These are phyloP conservation scores for Cavia porcellus DNA, from an alignment of 2,113 vertebrate genomes.

Conservation along the genomic window DNA sequence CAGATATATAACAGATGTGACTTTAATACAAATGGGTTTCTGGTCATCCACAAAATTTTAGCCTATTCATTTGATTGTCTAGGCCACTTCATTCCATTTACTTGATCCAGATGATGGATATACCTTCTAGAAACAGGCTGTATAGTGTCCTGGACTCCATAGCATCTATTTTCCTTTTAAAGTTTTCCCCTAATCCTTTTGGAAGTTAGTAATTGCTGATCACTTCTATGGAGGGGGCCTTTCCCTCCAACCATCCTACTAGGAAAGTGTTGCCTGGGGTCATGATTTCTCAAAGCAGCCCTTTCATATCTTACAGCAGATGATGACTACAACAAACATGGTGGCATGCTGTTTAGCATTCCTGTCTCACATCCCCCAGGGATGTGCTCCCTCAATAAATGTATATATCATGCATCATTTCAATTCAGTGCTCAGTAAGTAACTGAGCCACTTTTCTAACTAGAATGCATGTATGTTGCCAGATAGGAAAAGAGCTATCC, in stretches of 20 bases:
- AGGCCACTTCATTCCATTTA: constrained; percentile 31
- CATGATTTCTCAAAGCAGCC: background rate
- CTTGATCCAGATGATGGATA: background rate
- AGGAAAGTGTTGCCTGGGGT: constrained; percentile 32
- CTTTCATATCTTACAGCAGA: background rate
- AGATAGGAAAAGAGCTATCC: constrained; percentile 19
- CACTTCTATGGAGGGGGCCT: background rate
- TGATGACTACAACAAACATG: background rate
- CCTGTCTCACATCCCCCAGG: background rate
- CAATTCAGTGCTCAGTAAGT: background rate
- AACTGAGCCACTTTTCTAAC: constrained; percentile 32
- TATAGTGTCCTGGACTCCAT: background rate
- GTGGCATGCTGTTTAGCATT: background rate
- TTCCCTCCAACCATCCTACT: background rate
- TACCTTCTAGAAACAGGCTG: constrained; percentile 2
- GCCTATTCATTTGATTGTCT: background rate
- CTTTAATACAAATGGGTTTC: constrained; percentile 44
- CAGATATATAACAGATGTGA: background rate
- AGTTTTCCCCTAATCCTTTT: background rate
- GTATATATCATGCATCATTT: background rate
- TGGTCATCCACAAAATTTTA: constrained; percentile 37
- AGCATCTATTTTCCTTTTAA: background rate
- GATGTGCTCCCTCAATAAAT: background rate
- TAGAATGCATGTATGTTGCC: background rate
- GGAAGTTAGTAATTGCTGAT: background rate